A percentile compares a stretch with the other conserved stretches of the same genome.
These are phyloP conservation scores for Cephus sareptanus DNA, from an alignment of 2,888 invertebrate species.

Conservation along the genomic window DNA sequence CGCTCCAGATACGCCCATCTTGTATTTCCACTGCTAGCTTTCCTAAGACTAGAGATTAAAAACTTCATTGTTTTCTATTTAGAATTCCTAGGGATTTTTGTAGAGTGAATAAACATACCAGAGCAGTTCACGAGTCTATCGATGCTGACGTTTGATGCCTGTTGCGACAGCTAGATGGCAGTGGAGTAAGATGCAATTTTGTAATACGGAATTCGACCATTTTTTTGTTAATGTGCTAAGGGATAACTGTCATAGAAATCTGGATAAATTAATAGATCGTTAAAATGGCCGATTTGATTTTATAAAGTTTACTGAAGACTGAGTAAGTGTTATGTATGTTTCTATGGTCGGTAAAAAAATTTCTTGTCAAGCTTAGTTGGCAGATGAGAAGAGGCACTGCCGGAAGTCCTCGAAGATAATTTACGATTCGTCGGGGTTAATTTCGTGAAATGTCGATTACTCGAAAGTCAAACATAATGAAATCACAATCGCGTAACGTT, in stretches of 20 bases:
- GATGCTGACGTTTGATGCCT: not conserved
- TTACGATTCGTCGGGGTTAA: not conserved
- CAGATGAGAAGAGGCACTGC: not conserved
- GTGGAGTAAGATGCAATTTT: not conserved
- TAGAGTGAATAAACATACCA: not conserved
- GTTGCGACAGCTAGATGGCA: not conserved
- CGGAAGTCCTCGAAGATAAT: not conserved
- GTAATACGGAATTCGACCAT: not conserved
- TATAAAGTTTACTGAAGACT: too few relatives aligned
- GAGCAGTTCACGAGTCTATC: not conserved
- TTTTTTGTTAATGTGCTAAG: too few relatives aligned
- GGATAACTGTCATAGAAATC: too few relatives aligned
- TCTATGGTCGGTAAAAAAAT: not conserved
- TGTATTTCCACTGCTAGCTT: not conserved
- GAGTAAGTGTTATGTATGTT: not conserved
- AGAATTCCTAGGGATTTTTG: not conserved
- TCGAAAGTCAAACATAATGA: not conserved
- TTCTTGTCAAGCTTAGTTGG: not conserved
- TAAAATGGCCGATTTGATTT: too few relatives aligned
- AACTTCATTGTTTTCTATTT: not conserved
- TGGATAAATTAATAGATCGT: too few relatives aligned
- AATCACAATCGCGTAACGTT: not conserved
- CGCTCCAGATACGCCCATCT: conserved; percentile 15
- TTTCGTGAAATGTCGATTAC: not conserved
- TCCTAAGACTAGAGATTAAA: not conserved